Base-by-base conservation (phyloP, 2,797 vertebrate genomes). In the Leptoclinus maculatus region DNA sequence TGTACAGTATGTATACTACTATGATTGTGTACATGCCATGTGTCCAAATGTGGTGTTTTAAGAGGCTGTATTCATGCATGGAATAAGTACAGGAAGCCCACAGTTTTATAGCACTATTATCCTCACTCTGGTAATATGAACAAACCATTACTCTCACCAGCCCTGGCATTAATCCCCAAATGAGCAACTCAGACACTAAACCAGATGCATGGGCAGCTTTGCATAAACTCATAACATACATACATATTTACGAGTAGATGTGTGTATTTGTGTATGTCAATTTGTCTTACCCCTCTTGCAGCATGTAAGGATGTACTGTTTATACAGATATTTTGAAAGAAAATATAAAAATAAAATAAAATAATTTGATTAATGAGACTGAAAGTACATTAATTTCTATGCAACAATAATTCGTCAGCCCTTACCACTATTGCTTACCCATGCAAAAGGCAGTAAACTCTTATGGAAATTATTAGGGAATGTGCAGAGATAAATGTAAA, bases 111-210 rank as follows among this genome's bases (percentile, higher is more conserved):
- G 79, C 78, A 78, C 82, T 74, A 90, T 94, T 92, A 92, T 90
- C 82, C 66, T 83, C 85, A 84, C 70, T 78, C 71, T 71, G 75
- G 85, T 87, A 89, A 90, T 86, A 87, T 90, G 88, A 92, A 89
- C 85, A 93, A 90, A 92, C 88, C 83, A 89, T 92, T 86, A 87
- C 85, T 93, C 77, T 86, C 77, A 85, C 69, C 77, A 77, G 78
- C 78, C 76, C 72, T 90, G 88, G 88, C 89, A 93, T 88, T 85
- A 91, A 92, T 78, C 76, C 75, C 74, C 82, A 91, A 90, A 92
- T 92, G 83, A 92, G 79, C 80, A 91, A 85, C 80, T 85, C 70
- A 53, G 70, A 87, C 83, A 83, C 74, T 83, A 84, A 90, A 82
- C 63, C 74, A 69, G 34, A 85, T 29, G 73, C 82, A 87, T 57